A percentile compares a stretch with the other conserved stretches of the same genome.
Conservation (phyloP, 2,113 vertebrate species). For the Cyphotilapia sp. region DNA sequence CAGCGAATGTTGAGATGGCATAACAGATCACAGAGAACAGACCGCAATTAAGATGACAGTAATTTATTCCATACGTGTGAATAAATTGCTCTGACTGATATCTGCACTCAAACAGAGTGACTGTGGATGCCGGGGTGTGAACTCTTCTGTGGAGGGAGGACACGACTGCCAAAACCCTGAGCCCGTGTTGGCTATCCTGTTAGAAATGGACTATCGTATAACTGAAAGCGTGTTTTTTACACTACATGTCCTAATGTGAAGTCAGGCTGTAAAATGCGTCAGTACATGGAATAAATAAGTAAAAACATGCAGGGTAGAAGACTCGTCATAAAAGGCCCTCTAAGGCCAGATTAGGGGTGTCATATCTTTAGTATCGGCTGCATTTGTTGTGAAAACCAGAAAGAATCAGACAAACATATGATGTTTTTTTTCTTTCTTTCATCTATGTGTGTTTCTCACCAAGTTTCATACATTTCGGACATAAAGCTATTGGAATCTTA, state of each 20-base stretch:
- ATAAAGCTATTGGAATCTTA: background rate
- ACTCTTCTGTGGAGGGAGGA: background rate
- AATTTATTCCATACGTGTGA: constrained; percentile 6
- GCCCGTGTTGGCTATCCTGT: background rate
- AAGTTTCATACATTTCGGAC: background rate
- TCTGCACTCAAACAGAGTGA: background rate
- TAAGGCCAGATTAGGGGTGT: background rate
- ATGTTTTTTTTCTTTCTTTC: background rate
- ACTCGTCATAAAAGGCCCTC: background rate
- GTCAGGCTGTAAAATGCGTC: background rate
- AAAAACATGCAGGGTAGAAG: background rate
- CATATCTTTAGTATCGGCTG: background rate
- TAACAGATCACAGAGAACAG: constrained; percentile 38
- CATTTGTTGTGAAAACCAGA: background rate
- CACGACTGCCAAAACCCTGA: background rate
- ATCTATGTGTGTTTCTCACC: background rate
- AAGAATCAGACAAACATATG: background rate
- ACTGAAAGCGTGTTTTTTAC: background rate
- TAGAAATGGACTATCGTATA: background rate
- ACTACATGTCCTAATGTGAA: background rate
- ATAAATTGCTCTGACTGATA: background rate
- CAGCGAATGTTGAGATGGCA: constrained; percentile 14
- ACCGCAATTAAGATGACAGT: constrained; percentile 29
- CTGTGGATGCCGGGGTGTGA: background rate
- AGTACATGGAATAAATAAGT: background rate